phyloP scores from a whole-genome alignment of 2,888 invertebrate genomes.

The Limnephilus rhombicus region DNA sequence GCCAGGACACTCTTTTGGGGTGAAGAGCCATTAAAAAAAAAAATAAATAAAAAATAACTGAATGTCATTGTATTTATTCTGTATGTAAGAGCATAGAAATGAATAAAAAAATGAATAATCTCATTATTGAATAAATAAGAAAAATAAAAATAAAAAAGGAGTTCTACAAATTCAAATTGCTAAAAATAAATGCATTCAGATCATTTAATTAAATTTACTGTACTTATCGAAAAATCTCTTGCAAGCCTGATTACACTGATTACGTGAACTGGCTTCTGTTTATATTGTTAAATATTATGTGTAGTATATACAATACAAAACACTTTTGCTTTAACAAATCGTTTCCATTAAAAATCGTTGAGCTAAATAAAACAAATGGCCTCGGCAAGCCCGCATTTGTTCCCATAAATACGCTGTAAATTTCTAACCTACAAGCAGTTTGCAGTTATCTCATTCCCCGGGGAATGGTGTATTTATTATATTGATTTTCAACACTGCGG shows the following conservation, averaged over 20 bases:
- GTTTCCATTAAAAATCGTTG: background rate
- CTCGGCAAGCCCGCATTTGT: background rate
- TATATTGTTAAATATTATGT: background rate
- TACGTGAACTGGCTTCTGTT: background rate
- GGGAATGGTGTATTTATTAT: background rate
- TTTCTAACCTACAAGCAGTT: constrained; percentile 7
- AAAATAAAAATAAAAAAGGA: no score
- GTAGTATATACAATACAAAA: background rate
- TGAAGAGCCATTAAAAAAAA: no score
- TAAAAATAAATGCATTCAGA: no score
- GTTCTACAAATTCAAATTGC: no score
- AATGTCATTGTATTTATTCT: no score
- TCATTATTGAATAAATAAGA: no score
- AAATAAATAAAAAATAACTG: no score
- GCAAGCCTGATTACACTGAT: background rate
- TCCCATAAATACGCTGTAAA: background rate
- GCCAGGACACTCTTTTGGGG: no score
- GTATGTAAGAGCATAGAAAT: no score
- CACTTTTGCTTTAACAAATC: background rate
- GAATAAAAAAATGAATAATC: no score
- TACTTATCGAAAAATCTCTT: background rate
- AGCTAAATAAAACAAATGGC: background rate
- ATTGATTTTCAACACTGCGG: constrained; percentile 9
- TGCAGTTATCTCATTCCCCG: background rate
- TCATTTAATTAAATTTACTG: background rate